Base-by-base conservation (phyloP, 2,888 invertebrate genomes). In the Brachyptera risi region DNA sequence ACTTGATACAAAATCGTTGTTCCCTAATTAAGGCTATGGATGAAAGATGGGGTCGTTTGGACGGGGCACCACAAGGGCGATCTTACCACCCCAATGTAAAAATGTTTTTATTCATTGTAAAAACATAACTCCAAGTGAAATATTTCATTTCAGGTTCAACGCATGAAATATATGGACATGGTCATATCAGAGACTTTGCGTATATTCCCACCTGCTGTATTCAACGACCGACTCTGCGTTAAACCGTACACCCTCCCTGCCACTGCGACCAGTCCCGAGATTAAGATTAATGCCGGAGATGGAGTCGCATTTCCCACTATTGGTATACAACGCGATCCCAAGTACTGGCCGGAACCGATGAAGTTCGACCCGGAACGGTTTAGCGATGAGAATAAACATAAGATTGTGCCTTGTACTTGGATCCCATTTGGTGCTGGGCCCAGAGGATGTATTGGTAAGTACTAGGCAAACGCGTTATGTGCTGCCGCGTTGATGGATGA, bases 221-320 rank as follows among this genome's bases (percentile, higher is more conserved):
- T 21, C 17, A 42, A 17, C n/a, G 42, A 42, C 42, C 7, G 42
- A 42, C 15, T 7, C 42, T 42, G 42, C 21, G 42, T 42, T 3
- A 42, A 42, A 21, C 42, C 42, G 3, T 42, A 42, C 42, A 42
- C 42, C 17, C 17, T 42, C 21, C 42, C 42, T 42, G 42, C 42
- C n/a, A 42, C 42, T 7, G 42, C 17, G 19, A 42, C 42, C 7
- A 42, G 21, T 11, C 42, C 42, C 17, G 21, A 21, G 7, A 3
- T 42, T 2, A 17, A 17, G 19, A 2, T 42, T 17, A 17, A 19
- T 7, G 42, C 21, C 21, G 42, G 42, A 1, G 42, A 42, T 9
- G 17, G 4, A 3, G 21, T 42, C 3, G 4, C 17, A 7, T 13
- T 42, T 9, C 42, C 42, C 1, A 13, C 21, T 5, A 17, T 42